Conservation (phyloP, 2,797 vertebrate genomes). For the Selene dorsalis region DNA sequence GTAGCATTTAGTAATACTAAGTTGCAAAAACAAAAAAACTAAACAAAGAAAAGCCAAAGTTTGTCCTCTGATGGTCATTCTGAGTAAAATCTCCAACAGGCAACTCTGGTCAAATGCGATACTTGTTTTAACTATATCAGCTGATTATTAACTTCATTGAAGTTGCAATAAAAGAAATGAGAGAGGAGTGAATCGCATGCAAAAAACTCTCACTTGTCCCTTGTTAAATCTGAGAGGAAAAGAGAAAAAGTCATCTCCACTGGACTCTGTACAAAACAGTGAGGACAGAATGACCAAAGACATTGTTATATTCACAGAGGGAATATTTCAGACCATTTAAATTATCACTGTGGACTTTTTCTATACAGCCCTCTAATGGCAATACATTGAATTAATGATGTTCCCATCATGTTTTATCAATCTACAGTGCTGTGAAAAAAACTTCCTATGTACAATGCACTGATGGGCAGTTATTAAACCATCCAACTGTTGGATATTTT, state of each 20-base stretch:
- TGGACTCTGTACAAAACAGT: conserved; percentile 58
- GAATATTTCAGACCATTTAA: conserved; percentile 53
- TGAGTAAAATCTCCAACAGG: conserved; percentile 59
- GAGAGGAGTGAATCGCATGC: conserved; percentile 61
- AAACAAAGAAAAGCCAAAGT: conserved; percentile 32
- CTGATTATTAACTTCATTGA: conserved; percentile 80
- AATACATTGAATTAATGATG: conserved; percentile 32
- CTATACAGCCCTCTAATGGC: conserved; percentile 54
- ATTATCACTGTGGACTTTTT: conserved; percentile 42
- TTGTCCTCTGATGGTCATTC: conserved; percentile 47
- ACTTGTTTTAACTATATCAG: conserved; percentile 32
- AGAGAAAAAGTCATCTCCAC: conserved; percentile 35
- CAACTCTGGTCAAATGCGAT: conserved; percentile 74
- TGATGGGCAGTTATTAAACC: conserved; percentile 28
- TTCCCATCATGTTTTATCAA: conserved; percentile 6
- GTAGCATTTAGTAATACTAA: conserved; percentile 62
- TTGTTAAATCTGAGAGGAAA: conserved; percentile 24
- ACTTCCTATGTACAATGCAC: conserved; percentile 64
- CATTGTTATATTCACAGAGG: conserved; percentile 49
- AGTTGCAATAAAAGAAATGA: conserved; percentile 71
- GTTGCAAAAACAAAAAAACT: conserved; percentile 43
- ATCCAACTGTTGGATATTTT: conserved; percentile 19
- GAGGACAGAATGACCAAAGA: conserved; percentile 41
- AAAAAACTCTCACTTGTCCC: conserved; percentile 53
- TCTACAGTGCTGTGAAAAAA: conserved; percentile 48